phyloP scores from a whole-genome alignment of 2,888 invertebrate genomes.

The Fragum sueziense region DNA sequence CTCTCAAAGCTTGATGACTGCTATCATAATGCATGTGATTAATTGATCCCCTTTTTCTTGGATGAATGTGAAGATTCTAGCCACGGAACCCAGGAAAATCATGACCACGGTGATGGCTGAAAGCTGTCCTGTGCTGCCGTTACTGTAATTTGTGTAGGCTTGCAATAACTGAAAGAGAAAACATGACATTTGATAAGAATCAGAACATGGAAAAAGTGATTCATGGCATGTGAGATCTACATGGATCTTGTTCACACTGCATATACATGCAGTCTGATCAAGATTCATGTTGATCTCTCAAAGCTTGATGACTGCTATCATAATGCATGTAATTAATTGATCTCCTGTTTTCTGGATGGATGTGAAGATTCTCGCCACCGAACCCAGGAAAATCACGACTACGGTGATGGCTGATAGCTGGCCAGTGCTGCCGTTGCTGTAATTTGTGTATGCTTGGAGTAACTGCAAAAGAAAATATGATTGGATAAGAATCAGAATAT shows the following conservation, averaged over 20 bases:
- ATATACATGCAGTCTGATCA: too few species aligned
- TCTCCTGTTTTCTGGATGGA: conserved; percentile 99
- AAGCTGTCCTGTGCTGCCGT: conserved; percentile 96
- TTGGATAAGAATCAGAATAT: too few species aligned
- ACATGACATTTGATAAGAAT: too few species aligned
- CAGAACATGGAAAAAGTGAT: too few species aligned
- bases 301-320: too few species aligned
- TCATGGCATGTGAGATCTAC: too few species aligned
- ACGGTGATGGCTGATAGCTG: conserved; percentile 96
- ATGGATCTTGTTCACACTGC: too few species aligned
- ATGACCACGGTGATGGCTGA: conserved; percentile 94
- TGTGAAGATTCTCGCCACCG: conserved; percentile 97
- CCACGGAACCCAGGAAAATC: conserved; percentile 93
- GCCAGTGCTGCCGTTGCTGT: conserved; percentile 94
- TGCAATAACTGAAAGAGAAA: conserved; percentile 91
- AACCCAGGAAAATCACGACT: conserved; percentile 92
- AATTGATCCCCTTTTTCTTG: conserved; percentile 96
- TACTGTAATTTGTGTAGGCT: conserved; percentile 92
- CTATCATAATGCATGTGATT: too few species aligned
- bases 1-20: too few species aligned
- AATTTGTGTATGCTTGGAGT: conserved; percentile 94
- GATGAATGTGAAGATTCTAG: conserved; percentile 97
- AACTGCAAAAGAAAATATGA: conserved; percentile 86
- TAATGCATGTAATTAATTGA: conserved; percentile 87
- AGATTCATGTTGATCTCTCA: too few species aligned